Evolutionary conservation across 2,888 invertebrate species (phyloP).

Genomic region (Apodemia hepburni): DNA sequence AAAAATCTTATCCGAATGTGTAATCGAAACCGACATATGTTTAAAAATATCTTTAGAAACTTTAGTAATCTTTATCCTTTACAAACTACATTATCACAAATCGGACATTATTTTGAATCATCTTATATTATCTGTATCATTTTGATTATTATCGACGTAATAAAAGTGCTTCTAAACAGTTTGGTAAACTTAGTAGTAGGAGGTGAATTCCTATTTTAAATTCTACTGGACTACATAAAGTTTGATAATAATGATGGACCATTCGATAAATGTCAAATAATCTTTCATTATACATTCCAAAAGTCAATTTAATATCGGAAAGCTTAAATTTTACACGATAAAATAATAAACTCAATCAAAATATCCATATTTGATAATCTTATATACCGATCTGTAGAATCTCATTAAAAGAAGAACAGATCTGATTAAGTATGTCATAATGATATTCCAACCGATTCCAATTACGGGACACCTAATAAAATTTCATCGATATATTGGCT

Average conservation of each 20-base stretch:
- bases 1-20: neutral
- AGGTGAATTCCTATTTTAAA: neutral
- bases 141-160: neutral
- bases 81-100: neutral
- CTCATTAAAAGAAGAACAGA: slow-evolving; percentile 20
- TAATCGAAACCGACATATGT: slow-evolving; percentile 1
- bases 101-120: slow-evolving; percentile 7
- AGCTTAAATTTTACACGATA: slow-evolving; percentile 10
- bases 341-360: slow-evolving; percentile 12
- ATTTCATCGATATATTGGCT: slow-evolving; percentile 23
- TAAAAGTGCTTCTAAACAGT: slow-evolving; percentile 6
- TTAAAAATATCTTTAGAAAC: neutral
- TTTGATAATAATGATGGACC: slow-evolving; percentile 7
- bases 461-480: slow-evolving; percentile 31
- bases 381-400: slow-evolving; percentile 22
- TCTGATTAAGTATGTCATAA: slow-evolving; percentile 9
- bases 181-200: neutral
- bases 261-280: slow-evolving; percentile 4
- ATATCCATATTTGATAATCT: slow-evolving; percentile 12
- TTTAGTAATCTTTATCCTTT: neutral
- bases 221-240: neutral
- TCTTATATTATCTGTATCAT: neutral
- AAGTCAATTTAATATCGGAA: slow-evolving; percentile 11
- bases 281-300: slow-evolving; percentile 7
- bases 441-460: slow-evolving; percentile 22